phyloP scores from a whole-genome alignment of 2,888 invertebrate genomes.

The Folsomia candida region DNA sequence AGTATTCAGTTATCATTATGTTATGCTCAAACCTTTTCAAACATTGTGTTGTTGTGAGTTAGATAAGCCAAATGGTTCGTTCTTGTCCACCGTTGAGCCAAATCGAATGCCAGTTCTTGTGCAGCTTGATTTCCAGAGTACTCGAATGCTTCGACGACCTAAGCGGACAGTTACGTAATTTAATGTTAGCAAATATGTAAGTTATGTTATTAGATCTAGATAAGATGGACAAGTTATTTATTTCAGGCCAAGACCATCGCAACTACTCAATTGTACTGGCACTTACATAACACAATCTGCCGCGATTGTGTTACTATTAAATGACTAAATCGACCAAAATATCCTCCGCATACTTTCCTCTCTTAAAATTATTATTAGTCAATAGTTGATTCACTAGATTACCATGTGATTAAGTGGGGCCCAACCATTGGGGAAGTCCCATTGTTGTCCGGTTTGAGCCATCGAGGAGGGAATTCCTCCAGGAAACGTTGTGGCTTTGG shows the following conservation, averaged over 20 bases:
- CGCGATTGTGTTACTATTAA: no score
- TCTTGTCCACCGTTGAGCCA: slow-evolving; percentile 77
- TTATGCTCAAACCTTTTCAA: slow-evolving; percentile 67
- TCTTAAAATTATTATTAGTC: no score
- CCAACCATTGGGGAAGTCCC: slow-evolving; percentile 61
- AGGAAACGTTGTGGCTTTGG: slow-evolving; percentile 61
- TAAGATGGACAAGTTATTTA: no score
- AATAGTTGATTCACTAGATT: no score
- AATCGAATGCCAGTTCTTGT: slow-evolving; percentile 64
- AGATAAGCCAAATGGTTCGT: slow-evolving; percentile 75
- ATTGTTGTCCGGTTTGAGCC: slow-evolving; percentile 68
- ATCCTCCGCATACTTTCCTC: no score
- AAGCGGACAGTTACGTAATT: no score
- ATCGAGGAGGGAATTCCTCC: slow-evolving; percentile 80
- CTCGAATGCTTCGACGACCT: slow-evolving; percentile 74
- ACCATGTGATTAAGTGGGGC: slow-evolving; percentile 84
- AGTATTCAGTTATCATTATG: neutral
- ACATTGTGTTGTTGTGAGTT: slow-evolving; percentile 62
- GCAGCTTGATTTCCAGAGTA: slow-evolving; percentile 67
- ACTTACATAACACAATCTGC: no score
- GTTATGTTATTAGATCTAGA: no score
- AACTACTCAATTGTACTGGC: no score
- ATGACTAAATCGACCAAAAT: no score
- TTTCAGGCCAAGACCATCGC: no score
- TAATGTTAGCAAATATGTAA: no score